These are phyloP conservation scores for Ibycter americanus DNA, from an alignment of 2,797 vertebrate genomes.

Conservation along the genomic window DNA sequence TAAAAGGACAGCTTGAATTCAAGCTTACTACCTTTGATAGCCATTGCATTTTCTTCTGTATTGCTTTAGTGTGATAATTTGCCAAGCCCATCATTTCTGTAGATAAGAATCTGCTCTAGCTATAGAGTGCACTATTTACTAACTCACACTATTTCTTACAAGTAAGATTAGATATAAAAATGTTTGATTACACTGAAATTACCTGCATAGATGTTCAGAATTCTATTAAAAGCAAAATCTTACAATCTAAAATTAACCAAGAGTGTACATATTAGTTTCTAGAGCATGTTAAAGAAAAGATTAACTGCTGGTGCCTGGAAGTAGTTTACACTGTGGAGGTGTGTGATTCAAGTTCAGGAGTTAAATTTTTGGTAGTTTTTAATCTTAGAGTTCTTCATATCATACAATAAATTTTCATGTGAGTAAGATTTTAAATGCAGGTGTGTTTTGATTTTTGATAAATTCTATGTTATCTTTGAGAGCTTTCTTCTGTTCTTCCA, in stretches of 20 bases:
- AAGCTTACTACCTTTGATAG: neutral
- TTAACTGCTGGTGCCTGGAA: neutral
- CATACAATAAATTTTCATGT: neutral
- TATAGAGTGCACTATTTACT: neutral
- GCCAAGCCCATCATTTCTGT: neutral
- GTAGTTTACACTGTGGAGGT: neutral
- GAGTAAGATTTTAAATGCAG: neutral
- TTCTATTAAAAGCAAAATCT: neutral
- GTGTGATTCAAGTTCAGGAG: neutral
- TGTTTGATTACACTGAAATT: neutral
- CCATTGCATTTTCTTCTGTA: neutral
- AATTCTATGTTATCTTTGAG: neutral
- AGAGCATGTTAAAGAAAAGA: neutral
- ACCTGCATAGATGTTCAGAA: neutral
- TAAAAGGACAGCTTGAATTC: neutral
- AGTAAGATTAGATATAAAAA: neutral
- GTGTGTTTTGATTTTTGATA: neutral
- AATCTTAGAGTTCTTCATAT: neutral
- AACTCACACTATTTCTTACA: neutral
- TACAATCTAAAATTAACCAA: neutral
- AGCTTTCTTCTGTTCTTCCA: neutral
- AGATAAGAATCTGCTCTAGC: neutral
- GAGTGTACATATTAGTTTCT: neutral
- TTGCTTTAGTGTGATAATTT: neutral
- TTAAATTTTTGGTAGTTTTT: neutral